A percentile compares a stretch with the other conserved stretches of the same genome.
These are phyloP conservation scores for Rhogogaster chlorosoma DNA, from an alignment of 2,888 invertebrate genomes.

Conservation along the genomic window DNA sequence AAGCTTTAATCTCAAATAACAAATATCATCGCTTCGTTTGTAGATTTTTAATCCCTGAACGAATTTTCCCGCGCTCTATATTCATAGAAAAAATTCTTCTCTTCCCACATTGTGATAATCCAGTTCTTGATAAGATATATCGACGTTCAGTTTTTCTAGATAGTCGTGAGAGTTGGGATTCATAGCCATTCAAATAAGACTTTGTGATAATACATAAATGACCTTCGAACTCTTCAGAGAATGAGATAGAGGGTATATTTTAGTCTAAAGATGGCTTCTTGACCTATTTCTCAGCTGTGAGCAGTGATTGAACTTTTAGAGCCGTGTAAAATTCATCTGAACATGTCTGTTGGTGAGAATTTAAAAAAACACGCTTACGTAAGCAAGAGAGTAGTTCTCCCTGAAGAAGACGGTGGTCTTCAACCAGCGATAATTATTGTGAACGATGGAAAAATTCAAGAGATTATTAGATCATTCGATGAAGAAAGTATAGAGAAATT, in stretches of 20 bases:
- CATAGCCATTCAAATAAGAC: neutral
- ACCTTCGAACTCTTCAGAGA: neutral
- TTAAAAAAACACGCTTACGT: constrained; percentile 56
- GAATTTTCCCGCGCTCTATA: neutral
- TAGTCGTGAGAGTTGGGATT: neutral
- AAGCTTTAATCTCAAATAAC: neutral
- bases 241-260: neutral
- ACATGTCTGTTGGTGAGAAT: constrained; percentile 17
- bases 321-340: neutral
- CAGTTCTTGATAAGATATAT: neutral
- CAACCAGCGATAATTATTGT: constrained; percentile 79
- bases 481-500: constrained; percentile 53
- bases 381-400: constrained; percentile 63
- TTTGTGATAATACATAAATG: neutral
- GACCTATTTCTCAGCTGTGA: constrained; percentile 53
- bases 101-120: neutral
- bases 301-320: neutral
- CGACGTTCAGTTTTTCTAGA: neutral
- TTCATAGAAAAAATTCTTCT: neutral
- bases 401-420: constrained; percentile 56
- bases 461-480: constrained; percentile 79
- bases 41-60: neutral
- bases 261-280: neutral
- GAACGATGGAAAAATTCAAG: constrained; percentile 80
- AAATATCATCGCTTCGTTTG: neutral